A percentile compares a stretch with the other conserved stretches of the same genome.
These are phyloP conservation scores for Athetis lepigone DNA, from an alignment of 2,888 invertebrate species.

Conservation along the genomic window DNA sequence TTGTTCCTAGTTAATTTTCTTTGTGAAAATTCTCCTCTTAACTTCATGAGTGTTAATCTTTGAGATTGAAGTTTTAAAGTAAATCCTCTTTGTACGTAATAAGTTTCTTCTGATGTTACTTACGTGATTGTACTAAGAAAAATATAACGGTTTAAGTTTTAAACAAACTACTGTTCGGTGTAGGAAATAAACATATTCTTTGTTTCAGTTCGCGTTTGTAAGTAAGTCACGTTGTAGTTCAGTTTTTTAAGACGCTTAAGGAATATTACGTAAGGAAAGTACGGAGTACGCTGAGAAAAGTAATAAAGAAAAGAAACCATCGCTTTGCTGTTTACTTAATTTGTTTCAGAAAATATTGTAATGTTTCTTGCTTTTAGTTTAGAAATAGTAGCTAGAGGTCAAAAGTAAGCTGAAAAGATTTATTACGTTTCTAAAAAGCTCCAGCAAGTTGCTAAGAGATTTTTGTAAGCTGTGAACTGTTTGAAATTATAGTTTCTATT, in stretches of 20 bases:
- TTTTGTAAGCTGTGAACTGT: too few relatives aligned
- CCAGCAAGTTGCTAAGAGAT: too few relatives aligned
- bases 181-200: constrained; percentile 52
- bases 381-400: too few relatives aligned
- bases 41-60: constrained; percentile 71
- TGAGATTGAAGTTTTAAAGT: constrained; percentile 68
- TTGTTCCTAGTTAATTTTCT: constrained; percentile 69
- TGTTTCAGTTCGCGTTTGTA: constrained; percentile 38
- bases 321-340: constrained; percentile 20
- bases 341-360: constrained; percentile 12
- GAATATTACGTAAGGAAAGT: constrained; percentile 39
- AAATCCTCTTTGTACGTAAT: constrained; percentile 50
- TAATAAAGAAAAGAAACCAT: constrained; percentile 35
- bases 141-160: constrained; percentile 49
- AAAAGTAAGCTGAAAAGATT: too few relatives aligned
- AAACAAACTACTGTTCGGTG: constrained; percentile 37
- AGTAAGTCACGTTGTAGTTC: constrained; percentile 42
- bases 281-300: constrained; percentile 28
- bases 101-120: constrained; percentile 54
- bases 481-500: too few relatives aligned
- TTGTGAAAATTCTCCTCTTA: constrained; percentile 69
- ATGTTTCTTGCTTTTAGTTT: too few relatives aligned
- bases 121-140: constrained; percentile 53
- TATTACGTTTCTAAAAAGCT: too few relatives aligned
- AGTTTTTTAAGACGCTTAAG: constrained; percentile 34